A percentile compares a stretch with the other conserved stretches of the same genome.
Conservation (phyloP, 1,140 invertebrate species). For the Coelopa frigida region DNA sequence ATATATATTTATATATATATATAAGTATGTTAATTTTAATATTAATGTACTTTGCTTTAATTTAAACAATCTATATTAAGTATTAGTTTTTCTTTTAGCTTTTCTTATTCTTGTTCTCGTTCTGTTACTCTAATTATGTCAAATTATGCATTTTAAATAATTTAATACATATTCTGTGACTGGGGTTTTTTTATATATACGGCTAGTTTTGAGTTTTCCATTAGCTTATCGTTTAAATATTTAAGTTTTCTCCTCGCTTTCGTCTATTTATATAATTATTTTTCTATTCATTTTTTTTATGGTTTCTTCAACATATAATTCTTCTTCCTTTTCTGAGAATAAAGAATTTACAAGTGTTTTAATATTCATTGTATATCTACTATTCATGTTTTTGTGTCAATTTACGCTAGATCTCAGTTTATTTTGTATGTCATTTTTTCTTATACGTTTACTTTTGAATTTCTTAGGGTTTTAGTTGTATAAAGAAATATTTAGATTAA, state of each 20-base stretch:
- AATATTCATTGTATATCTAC: conserved; percentile 8
- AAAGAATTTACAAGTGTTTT: conserved; percentile 8
- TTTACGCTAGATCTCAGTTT: conserved; percentile 9
- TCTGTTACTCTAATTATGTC: too few species aligned
- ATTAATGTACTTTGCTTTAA: conserved; percentile 4
- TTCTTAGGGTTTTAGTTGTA: not conserved
- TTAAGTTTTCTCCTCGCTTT: not conserved
- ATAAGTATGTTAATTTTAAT: conserved; percentile 10
- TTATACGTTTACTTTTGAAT: conserved; percentile 1
- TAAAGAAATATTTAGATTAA: not conserved
- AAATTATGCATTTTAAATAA: too few species aligned
- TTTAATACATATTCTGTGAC: conserved; percentile 7
- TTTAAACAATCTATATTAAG: conserved; percentile 2
- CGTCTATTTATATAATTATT: conserved; percentile 7
- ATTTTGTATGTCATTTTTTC: conserved; percentile 9
- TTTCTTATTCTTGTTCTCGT: conserved; percentile 6
- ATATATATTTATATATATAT: conserved; percentile 9
- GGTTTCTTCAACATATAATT: not conserved
- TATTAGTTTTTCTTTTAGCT: conserved; percentile 3
- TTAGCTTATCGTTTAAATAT: conserved; percentile 9
- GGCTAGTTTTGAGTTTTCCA: conserved; percentile 13
- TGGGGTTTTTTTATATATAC: conserved; percentile 10
- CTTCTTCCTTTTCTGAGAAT: conserved; percentile 4
- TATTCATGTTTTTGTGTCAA: conserved; percentile 9
- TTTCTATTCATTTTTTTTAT: conserved; percentile 8